A percentile compares a stretch with the other conserved stretches of the same genome.
Conservation (phyloP, 2,797 vertebrate genomes). For the Coregonus ussuriensis region DNA sequence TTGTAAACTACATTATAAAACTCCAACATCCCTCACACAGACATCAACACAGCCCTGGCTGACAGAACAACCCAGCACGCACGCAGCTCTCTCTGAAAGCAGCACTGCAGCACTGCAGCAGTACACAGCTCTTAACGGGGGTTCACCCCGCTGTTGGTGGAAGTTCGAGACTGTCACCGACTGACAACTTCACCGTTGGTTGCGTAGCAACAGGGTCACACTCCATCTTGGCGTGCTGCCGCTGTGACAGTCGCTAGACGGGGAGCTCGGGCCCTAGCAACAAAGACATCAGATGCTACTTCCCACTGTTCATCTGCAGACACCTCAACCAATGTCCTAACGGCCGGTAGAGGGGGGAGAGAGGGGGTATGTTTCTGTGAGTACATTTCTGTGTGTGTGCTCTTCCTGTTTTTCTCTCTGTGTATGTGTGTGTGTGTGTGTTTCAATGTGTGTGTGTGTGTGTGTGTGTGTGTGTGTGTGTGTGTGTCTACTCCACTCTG, state of each 20-base stretch:
- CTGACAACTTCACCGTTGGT: constrained; percentile 54
- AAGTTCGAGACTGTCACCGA: constrained; percentile 55
- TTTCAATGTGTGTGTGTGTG: too few species aligned
- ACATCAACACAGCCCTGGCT: neutral
- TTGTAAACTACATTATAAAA: neutral
- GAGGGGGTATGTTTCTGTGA: constrained; percentile 4
- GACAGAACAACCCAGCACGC: neutral
- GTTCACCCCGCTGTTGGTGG: neutral
- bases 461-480: too few species aligned
- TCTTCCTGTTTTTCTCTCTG: too few species aligned
- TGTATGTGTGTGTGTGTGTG: too few species aligned
- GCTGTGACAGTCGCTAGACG: constrained; percentile 60
- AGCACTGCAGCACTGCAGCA: neutral
- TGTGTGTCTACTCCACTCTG: neutral
- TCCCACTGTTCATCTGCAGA: constrained; percentile 66
- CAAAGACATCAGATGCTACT: constrained; percentile 77
- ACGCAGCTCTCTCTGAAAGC: too few species aligned
- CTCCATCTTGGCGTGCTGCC: constrained; percentile 55
- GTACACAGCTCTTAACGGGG: constrained; percentile 1
- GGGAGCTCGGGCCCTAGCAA: constrained; percentile 54
- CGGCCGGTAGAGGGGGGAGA: constrained; percentile 25
- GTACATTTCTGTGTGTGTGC: too few species aligned
- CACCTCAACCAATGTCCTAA: constrained; percentile 57
- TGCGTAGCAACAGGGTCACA: constrained; percentile 75
- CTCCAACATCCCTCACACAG: neutral